Percentiles rank a stretch among this genome's conserved stretches.
phyloP scores from a whole-genome alignment of 2,888 invertebrate genomes.

The Syrphus vitripennis region DNA sequence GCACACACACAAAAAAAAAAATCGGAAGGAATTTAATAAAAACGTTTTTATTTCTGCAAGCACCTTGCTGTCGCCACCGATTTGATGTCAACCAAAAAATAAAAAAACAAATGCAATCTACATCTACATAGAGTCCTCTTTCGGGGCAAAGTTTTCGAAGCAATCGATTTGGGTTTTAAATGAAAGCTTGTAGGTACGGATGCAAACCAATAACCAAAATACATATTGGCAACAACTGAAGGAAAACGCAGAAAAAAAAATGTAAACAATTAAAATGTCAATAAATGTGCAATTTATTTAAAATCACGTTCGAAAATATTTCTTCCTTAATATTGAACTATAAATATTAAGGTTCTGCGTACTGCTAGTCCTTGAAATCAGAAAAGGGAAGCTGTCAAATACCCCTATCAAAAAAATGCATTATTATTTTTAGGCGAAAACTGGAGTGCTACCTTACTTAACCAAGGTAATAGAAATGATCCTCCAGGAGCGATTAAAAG shows the following conservation, averaged over 20 bases:
- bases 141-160: not conserved
- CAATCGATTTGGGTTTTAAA: not conserved
- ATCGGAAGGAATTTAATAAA: slow-evolving; percentile 17
- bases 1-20: not conserved
- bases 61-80: slow-evolving; percentile 13
- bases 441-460: too few species aligned
- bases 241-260: not conserved
- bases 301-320: not conserved
- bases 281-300: not conserved
- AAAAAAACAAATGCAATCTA: not conserved
- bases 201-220: not conserved
- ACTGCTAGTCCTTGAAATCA: too few species aligned
- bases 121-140: not conserved
- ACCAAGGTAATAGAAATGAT: too few species aligned
- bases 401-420: too few species aligned
- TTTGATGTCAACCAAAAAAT: not conserved
- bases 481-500: too few species aligned
- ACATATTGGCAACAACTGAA: not conserved
- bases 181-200: not conserved
- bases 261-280: not conserved
- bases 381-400: too few species aligned
- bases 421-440: too few species aligned
- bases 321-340: too few species aligned
- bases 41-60: not conserved
- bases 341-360: too few species aligned